Percentiles rank a stretch among this genome's conserved stretches.
These are phyloP conservation scores for Glaucopsyche alexis DNA, from an alignment of 2,888 invertebrate genomes.

Conservation along the genomic window DNA sequence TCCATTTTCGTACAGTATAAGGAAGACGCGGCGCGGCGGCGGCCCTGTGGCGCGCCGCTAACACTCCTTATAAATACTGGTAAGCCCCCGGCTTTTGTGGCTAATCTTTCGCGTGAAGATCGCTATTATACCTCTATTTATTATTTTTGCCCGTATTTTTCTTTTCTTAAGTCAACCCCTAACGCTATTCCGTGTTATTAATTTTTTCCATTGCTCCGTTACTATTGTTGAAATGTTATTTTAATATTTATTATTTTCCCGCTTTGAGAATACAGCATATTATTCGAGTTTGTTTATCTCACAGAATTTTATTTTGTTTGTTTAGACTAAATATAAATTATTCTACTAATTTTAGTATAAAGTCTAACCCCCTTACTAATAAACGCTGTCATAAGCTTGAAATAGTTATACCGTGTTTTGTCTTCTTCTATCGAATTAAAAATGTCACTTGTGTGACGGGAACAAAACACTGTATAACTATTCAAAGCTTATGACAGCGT, in stretches of 20 bases:
- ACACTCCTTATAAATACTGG: conserved; percentile 78
- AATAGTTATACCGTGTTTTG: too few relatives aligned
- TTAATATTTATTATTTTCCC: conserved; percentile 36
- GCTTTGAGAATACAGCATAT: conserved; percentile 60
- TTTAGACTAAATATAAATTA: neutral
- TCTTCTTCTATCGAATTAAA: too few relatives aligned
- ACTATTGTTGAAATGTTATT: conserved; percentile 30
- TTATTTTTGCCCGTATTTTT: conserved; percentile 71
- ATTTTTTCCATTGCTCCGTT: conserved; percentile 45
- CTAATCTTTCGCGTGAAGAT: conserved; percentile 79
- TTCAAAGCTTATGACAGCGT: too few relatives aligned
- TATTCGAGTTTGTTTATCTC: conserved; percentile 44
- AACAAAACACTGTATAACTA: too few relatives aligned
- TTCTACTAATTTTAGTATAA: neutral
- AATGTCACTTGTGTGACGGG: too few relatives aligned
- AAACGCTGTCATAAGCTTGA: too few relatives aligned
- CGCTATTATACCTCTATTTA: conserved; percentile 77
- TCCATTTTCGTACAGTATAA: conserved; percentile 9
- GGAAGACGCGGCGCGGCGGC: conserved; percentile 38
- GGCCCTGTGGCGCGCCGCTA: conserved; percentile 66
- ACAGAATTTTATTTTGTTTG: neutral
- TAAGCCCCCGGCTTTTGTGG: conserved; percentile 75
- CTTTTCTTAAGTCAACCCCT: conserved; percentile 67
- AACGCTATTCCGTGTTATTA: conserved; percentile 62
- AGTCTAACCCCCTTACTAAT: too few relatives aligned